Evolutionary conservation across 2,113 vertebrate species (phyloP), one percentile per base, ranked within the genome.

Genomic region (Nibea albiflora): DNA sequence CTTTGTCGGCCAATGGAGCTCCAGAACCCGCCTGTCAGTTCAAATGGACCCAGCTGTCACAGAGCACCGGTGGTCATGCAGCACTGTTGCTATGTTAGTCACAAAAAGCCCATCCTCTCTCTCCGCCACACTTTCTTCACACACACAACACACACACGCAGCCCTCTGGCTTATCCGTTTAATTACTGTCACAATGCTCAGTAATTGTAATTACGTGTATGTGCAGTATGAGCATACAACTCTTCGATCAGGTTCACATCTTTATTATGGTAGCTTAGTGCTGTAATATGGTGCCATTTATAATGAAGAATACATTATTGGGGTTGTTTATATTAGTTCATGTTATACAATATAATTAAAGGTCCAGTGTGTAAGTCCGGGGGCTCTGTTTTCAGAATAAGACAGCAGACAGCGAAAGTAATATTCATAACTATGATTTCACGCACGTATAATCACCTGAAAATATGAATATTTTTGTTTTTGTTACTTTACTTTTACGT

Each of bases 21-120:
- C 22, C 53, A 26, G 46, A 39, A 16, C 9, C 65, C 20, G 17
- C 1, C 87, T 88, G 85, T 60, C 78, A 70, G 46, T 76, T 67
- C 78, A 70, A 90, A 88, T 71, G 72, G 69, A 50, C 78, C 77
- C 90, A 83, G 84, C 84, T 89, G 88, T 89, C 89, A 85, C 81
- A 62, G 85, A 75, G 86, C 70, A 53, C 80, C 90, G 78, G 90
- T 83, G 89, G 85, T 73, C 86, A 90, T 80, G 65, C 87, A 75
- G 80, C 87, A 78, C 90, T 95, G 94, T 95, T 94, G 92, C 93
- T 90, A 92, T 92, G 93, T 92, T 75, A 82, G 74, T 85, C 70
- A 73, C 56, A 88, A 70, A 49, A 85, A 85, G 57, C 52, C 78
- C 28, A 7, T 49, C 54, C 42, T 61, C 47, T 61, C 11, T 24